These are phyloP conservation scores for Heterodera filipjevi DNA, from an alignment of 2,888 invertebrate genomes.

Conservation along the genomic window DNA sequence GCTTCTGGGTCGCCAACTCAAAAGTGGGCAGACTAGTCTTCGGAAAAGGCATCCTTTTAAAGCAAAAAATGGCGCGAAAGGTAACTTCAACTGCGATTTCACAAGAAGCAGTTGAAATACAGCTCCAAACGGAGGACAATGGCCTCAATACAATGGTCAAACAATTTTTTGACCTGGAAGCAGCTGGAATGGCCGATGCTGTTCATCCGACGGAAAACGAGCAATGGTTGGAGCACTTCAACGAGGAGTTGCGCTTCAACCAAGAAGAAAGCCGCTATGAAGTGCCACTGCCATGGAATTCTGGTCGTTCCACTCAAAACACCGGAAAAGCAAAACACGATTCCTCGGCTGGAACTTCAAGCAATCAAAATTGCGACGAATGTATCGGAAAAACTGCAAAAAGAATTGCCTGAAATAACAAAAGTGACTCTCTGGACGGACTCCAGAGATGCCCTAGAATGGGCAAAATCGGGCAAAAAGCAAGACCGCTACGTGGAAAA, in stretches of 20 bases:
- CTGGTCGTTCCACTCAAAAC: conserved; percentile 23
- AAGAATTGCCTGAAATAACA: conserved; percentile 17
- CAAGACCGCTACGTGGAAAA: conserved; percentile 9
- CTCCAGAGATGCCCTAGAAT: conserved; percentile 31
- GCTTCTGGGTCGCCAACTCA: conserved; percentile 4
- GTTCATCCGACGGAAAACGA: not conserved
- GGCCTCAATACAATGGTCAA: conserved; percentile 3
- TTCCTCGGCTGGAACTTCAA: conserved; percentile 37
- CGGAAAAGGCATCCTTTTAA: conserved; percentile 3
- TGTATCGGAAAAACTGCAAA: not conserved
- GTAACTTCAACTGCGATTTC: not conserved
- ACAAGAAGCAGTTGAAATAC: not conserved
- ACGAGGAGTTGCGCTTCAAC: not conserved
- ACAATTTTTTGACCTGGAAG: not conserved
- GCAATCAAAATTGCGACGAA: conserved; percentile 30
- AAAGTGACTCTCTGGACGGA: conserved; percentile 29
- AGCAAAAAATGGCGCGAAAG: not conserved
- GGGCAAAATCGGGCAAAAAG: conserved; percentile 23
- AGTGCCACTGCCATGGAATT: not conserved
- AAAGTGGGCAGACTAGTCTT: conserved; percentile 13
- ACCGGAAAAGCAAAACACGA: conserved; percentile 29
- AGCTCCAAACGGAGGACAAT: conserved; percentile 1
- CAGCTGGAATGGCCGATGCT: not conserved
- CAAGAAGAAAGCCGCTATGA: not conserved
- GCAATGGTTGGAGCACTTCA: conserved; percentile 17